Evolutionary conservation across 2,113 vertebrate genomes (phyloP).

Genomic region (Chamaea fasciata): DNA sequence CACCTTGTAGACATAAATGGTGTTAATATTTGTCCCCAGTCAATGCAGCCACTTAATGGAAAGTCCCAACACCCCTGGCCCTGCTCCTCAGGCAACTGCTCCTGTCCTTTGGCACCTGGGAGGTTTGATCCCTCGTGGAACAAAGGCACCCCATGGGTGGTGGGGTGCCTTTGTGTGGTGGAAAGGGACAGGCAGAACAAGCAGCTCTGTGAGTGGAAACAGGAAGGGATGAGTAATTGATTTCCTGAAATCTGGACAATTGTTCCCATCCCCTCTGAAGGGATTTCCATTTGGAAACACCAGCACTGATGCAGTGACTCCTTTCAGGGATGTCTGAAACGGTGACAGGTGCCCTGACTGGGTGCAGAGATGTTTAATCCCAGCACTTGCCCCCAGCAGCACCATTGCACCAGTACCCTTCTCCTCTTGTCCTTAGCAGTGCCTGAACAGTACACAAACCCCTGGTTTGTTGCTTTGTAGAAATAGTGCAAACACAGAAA

Average conservation of each 20-base stretch:
- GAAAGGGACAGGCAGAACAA: neutral
- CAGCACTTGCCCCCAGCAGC: neutral
- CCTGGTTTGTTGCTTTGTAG: neutral
- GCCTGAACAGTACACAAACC: neutral
- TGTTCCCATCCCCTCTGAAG: neutral
- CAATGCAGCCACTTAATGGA: neutral
- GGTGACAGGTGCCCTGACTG: neutral
- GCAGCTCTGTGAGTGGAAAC: neutral
- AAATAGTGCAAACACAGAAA: neutral
- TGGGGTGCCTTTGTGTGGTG: neutral
- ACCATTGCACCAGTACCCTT: neutral
- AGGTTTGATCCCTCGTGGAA: neutral
- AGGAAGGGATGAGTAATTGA: neutral
- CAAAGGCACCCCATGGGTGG: fast-evolving
- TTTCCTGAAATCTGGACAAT: neutral
- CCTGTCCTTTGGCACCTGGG: neutral
- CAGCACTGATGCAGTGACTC: neutral
- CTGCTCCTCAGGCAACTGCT: neutral
- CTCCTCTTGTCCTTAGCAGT: neutral
- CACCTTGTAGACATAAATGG: neutral
- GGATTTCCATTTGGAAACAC: neutral
- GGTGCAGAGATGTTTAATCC: neutral
- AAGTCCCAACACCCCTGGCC: neutral
- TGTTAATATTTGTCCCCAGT: neutral
- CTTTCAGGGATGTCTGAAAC: neutral